These are phyloP conservation scores for Myrmecobius fasciatus DNA, from an alignment of 2,113 vertebrate species.

Conservation along the genomic window DNA sequence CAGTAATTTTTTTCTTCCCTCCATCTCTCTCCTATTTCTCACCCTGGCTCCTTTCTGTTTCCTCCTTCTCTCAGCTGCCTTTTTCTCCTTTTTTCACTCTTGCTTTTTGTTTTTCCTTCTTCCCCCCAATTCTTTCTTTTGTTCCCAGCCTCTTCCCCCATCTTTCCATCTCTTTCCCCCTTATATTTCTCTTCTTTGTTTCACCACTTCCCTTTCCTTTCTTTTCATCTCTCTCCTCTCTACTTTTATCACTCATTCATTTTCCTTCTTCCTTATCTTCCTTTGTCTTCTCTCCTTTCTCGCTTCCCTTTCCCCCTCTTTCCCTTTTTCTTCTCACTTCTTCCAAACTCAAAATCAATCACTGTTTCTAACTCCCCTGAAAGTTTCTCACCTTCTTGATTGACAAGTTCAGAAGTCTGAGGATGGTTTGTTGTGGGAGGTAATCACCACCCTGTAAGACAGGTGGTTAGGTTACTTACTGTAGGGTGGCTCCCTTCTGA, in stretches of 20 bases:
- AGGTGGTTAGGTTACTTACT: not conserved
- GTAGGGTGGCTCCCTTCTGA: not conserved
- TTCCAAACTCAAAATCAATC: not conserved
- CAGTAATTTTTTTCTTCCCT: not conserved
- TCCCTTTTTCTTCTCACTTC: not conserved
- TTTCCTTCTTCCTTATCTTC: not conserved
- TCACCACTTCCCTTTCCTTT: not conserved
- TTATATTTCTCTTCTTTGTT: not conserved
- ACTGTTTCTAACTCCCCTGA: not conserved
- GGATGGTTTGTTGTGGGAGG: not conserved
- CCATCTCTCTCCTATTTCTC: not conserved
- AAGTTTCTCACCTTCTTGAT: not conserved
- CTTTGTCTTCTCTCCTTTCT: constrained; percentile 1
- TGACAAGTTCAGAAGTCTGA: not conserved
- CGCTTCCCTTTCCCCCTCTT: not conserved
- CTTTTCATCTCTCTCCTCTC: not conserved
- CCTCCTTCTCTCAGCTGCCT: not conserved
- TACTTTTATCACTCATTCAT: not conserved
- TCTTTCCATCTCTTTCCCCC: not conserved
- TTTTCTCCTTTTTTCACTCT: not conserved
- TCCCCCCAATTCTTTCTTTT: not conserved
- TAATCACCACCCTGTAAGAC: not conserved
- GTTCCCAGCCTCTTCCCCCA: not conserved
- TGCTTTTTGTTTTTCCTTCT: not conserved
- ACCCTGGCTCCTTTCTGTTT: not conserved